phyloP scores from a whole-genome alignment of 2,888 invertebrate genomes.

The Eulithis testata region DNA sequence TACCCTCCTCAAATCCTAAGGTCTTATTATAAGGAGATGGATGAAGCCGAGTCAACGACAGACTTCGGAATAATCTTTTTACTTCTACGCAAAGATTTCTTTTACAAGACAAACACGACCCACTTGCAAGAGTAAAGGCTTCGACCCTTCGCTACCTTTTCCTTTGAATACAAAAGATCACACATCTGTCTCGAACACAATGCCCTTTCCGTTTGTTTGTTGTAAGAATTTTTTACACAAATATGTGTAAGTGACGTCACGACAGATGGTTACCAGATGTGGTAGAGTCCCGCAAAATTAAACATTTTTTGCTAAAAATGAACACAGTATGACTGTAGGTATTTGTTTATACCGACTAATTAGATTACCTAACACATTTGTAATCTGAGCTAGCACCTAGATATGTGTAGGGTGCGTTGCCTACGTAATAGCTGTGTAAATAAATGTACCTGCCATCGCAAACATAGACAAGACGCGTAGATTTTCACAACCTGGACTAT shows the following conservation, averaged over 20 bases:
- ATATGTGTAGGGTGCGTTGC: too few relatives aligned
- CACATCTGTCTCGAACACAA: conserved; percentile 29
- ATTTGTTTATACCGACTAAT: background rate
- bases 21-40: background rate
- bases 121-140: conserved; percentile 6
- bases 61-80: conserved; percentile 4
- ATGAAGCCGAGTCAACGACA: conserved; percentile 3
- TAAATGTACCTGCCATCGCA: conserved; percentile 4
- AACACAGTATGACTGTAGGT: background rate
- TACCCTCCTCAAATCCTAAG: background rate
- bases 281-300: conserved; percentile 7
- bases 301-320: conserved; percentile 6
- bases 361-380: background rate
- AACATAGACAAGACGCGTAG: conserved; percentile 12
- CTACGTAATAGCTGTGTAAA: too few relatives aligned
- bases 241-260: conserved; percentile 27
- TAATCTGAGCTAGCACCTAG: too few relatives aligned
- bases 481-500: conserved; percentile 29
- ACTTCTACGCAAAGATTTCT: background rate
- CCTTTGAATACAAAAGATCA: conserved; percentile 17
- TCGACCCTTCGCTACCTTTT: conserved; percentile 17
- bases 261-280: conserved; percentile 31
- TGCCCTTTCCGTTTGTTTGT: conserved; percentile 30
- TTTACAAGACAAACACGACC: conserved; percentile 8
- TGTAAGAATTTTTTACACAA: conserved; percentile 23